phyloP scores from a whole-genome alignment of 1,140 invertebrate genomes.

The Sarcophaga bullata region DNA sequence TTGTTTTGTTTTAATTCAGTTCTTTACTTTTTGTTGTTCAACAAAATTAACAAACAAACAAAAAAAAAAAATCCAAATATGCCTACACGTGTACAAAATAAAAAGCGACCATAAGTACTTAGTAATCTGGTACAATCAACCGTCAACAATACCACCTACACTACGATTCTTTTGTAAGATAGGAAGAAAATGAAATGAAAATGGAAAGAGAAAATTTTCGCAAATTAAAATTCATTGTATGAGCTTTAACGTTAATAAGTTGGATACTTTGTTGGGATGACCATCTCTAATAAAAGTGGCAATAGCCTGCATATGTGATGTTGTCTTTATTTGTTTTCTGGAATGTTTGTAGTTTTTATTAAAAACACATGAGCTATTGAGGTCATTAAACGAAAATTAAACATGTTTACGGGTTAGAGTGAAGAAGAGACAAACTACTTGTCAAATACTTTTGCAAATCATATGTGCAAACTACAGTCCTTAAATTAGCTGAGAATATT shows the following conservation, averaged over 20 bases:
- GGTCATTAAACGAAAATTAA: not conserved
- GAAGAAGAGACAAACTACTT: not conserved
- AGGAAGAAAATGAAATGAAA: not conserved
- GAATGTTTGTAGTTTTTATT: not conserved
- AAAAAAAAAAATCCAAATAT: not conserved
- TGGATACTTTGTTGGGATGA: not conserved
- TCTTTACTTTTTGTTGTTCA: not conserved
- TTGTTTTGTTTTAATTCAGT: not conserved
- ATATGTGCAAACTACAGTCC: no score
- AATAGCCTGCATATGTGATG: not conserved
- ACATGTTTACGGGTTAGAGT: not conserved
- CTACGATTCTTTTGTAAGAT: no score
- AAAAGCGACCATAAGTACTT: not conserved
- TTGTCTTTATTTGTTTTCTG: not conserved
- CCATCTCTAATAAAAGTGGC: not conserved
- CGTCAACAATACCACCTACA: no score
- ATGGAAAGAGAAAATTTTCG: not conserved
- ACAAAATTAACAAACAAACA: slow-evolving; percentile 13
- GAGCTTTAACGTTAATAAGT: slow-evolving; percentile 15
- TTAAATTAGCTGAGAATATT: no score
- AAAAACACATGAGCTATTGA: not conserved
- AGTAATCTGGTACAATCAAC: not conserved
- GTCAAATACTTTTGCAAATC: no score
- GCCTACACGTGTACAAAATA: slow-evolving; percentile 9
- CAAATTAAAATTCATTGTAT: slow-evolving; percentile 22